phyloP scores from a whole-genome alignment of 2,888 invertebrate genomes.

The Caenorhabditis drosophilae region DNA sequence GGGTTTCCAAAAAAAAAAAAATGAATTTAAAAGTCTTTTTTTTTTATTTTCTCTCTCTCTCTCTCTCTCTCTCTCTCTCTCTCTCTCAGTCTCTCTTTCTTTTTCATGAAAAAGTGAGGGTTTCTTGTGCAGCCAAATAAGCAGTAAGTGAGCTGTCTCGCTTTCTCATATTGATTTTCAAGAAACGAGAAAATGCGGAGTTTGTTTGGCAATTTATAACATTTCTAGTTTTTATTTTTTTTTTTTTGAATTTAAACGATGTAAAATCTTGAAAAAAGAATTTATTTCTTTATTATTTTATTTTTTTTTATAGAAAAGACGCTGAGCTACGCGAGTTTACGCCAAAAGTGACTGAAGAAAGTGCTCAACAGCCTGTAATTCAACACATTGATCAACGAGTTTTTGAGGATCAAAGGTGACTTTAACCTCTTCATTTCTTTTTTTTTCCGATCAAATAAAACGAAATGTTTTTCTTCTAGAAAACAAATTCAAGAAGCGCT shows the following conservation, averaged over 20 bases:
- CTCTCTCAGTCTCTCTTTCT: slow-evolving; percentile 2
- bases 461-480: slow-evolving; percentile 37
- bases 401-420: slow-evolving; percentile 52
- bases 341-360: slow-evolving; percentile 30
- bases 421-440: not conserved
- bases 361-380: slow-evolving; percentile 18
- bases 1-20: not conserved
- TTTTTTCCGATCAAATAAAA: not conserved
- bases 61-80: slow-evolving; percentile 7
- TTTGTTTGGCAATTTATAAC: too few relatives aligned
- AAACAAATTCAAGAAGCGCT: slow-evolving; percentile 89
- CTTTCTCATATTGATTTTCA: not conserved
- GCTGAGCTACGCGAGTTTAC: slow-evolving; percentile 39
- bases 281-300: not conserved
- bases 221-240: not conserved
- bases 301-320: slow-evolving; percentile 26
- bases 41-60: not conserved
- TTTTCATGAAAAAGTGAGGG: not conserved
- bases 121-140: not conserved
- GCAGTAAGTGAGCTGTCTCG: not conserved
- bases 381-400: slow-evolving; percentile 42
- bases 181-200: too few relatives aligned
- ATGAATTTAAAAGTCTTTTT: not conserved
- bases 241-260: slow-evolving; percentile 1
- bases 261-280: not conserved